Evolutionary conservation across 2,113 vertebrate genomes (phyloP), one percentile per base, ranked within the genome.

Genomic region (Hemicordylus capensis): DNA sequence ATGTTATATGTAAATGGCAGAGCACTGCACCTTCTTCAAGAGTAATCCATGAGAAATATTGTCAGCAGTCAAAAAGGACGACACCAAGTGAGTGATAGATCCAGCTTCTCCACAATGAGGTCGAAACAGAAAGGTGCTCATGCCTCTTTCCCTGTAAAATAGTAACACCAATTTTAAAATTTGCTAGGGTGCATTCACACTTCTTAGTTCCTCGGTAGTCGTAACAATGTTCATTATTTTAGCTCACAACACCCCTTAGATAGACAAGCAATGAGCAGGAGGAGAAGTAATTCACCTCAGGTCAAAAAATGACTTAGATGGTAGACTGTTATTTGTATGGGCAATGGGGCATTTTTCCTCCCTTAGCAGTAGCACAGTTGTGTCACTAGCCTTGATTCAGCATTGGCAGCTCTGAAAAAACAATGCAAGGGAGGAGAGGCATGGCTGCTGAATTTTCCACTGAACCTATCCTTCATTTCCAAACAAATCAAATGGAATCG

Each of bases 31-130:
- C 98, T 99, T 98, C 90, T 99, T 99, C 48, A 99, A 96, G 92
- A 99, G 98, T 91, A 99, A 95, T 85, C 99, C 99, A 0, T 99
- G 99, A 51, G 99, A 99, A 94, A 99, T 99, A 94, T 99, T 99
- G 95, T 99, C 99, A 0, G 98, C 98, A 4, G 97, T 98, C 44
- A 99, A 96, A 93, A 99, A 99, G 89, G 99, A 98, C 1, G 98
- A 97, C n/a, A 99, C 98, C 85, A 99, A 95, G 91, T 99, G 98
- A 15, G 99, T 99, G 95, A 99, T 98, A 92, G 99, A 99, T 39
- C 99, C 99, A 0, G 99, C 98, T 94, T 99, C 99, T 7, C 98
- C 99, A 76, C 99, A 99, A 94, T 99, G 99, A 56, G 98, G 99
- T 46, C 98, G 97, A 88, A 99, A 99, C 84, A 98, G 95, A 91